Evolutionary conservation across 2,797 vertebrate species (phyloP), one percentile per base, ranked within the genome.

Genomic region (Syngnathus acus): DNA sequence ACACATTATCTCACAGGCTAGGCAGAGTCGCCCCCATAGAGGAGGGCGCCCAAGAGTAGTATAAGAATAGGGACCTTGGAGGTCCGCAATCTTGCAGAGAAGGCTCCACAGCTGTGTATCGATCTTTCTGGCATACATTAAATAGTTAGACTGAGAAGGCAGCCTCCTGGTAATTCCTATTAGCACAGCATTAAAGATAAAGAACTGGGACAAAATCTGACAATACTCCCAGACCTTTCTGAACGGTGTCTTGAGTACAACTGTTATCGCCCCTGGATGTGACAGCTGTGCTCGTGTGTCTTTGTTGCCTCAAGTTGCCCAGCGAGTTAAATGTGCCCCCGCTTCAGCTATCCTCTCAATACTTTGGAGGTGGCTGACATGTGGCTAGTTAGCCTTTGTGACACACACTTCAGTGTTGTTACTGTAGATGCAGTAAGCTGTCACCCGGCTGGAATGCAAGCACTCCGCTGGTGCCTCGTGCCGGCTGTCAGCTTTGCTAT

Each of bases 401-500:
- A 72, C 72, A 75, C 82, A 86, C 80, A 60, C 65, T 84, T 81
- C 68, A 77, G 82, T 86, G 87, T 89, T 90, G 85, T 83, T 87
- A 87, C 84, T 85, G 83, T 87, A 77, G 76, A 82, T 84, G 72
- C 82, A 85, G 78, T 86, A 77, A 80, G 85, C 87, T 85, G 84
- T 89, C 85, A 87, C 85, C 75, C 75, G 85, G 67, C 77, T 80
- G 85, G 88, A 88, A 90, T 90, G 73, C 82, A 76, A 75, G 75
- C 75, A 64, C 84, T 86, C 84, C 80, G 84, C 84, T 77, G 77
- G 89, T 89, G 83, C 79, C 76, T 64, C 65, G 78, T 82, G 83
- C 80, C 83, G 82, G 86, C 84, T 88, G 86, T 88, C 89, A 84
- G 86, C 86, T 82, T 83, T 88, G 85, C 85, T 80, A 88, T 82